These are phyloP conservation scores for Microtus oregoni DNA, from an alignment of 2,113 vertebrate genomes.

Conservation along the genomic window DNA sequence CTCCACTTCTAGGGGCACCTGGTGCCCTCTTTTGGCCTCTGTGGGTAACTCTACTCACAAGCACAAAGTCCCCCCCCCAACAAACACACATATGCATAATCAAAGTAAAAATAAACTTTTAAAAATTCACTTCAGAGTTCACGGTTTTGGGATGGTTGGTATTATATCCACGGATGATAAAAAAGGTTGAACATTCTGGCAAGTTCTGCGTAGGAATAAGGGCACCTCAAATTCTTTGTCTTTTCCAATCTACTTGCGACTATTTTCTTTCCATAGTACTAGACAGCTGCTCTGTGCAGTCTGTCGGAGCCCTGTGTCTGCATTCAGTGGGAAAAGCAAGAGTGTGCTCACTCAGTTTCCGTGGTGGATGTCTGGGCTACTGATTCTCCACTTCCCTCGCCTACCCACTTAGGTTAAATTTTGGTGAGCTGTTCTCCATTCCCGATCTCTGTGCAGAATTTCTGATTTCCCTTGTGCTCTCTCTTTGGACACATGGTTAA, in stretches of 20 bases:
- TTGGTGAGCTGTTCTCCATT: neutral
- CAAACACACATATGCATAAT: neutral
- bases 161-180: neutral
- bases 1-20: neutral
- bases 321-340: neutral
- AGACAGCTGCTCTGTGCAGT: neutral
- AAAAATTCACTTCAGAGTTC: neutral
- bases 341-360: neutral
- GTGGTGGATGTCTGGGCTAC: neutral
- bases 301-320: neutral
- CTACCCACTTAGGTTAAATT: neutral
- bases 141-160: neutral
- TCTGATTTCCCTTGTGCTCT: conserved; percentile 9
- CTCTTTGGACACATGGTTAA: neutral
- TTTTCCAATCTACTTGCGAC: neutral
- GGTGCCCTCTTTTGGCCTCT: neutral
- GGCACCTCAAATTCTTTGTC: neutral
- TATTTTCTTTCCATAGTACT: neutral
- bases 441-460: neutral
- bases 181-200: neutral
- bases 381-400: neutral
- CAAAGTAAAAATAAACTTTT: neutral
- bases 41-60: neutral
- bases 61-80: fast-evolving
- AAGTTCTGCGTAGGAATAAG: neutral